phyloP scores from a whole-genome alignment of 2,888 invertebrate species.

The Athrips mouffetella region DNA sequence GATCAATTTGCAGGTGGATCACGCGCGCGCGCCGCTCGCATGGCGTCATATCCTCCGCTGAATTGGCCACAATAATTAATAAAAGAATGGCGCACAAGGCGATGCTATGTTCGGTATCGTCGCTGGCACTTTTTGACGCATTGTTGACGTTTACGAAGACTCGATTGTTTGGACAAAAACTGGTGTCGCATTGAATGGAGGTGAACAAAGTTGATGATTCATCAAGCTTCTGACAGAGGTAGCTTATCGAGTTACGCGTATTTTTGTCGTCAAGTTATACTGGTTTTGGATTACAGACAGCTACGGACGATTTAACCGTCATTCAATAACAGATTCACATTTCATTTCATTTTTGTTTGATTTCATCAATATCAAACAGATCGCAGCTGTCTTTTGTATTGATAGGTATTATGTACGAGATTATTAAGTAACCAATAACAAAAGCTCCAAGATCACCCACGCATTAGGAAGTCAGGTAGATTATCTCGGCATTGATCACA shows the following conservation, averaged over 20 bases:
- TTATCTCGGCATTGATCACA: slow-evolving; percentile 10
- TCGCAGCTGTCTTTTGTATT: background rate
- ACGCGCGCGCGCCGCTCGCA: slow-evolving; percentile 60
- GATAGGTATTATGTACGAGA: background rate
- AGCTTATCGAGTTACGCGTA: slow-evolving; percentile 8
- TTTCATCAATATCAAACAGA: no score
- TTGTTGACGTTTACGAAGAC: slow-evolving; percentile 47
- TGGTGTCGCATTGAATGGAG: slow-evolving; percentile 22
- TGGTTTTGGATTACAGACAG: background rate
- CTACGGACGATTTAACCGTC: background rate
- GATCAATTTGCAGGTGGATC: slow-evolving; percentile 66
- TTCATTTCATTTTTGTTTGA: background rate
- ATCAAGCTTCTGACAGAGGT: slow-evolving; percentile 19
- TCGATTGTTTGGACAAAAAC: slow-evolving; percentile 32
- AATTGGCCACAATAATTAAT: slow-evolving; percentile 73
- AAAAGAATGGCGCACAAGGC: slow-evolving; percentile 68
- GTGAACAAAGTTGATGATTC: slow-evolving; percentile 14
- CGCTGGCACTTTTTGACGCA: slow-evolving; percentile 49
- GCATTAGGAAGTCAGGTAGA: slow-evolving; percentile 6
- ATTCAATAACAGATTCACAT: background rate
- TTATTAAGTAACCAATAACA: background rate
- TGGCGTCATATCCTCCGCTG: slow-evolving; percentile 74
- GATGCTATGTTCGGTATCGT: slow-evolving; percentile 65
- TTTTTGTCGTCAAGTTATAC: slow-evolving; percentile 5
- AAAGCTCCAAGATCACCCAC: background rate